A percentile compares a stretch with the other conserved stretches of the same genome.
Evolutionary conservation across 2,888 invertebrate genomes (phyloP).

Genomic region (Eupithecia subfuscata): DNA sequence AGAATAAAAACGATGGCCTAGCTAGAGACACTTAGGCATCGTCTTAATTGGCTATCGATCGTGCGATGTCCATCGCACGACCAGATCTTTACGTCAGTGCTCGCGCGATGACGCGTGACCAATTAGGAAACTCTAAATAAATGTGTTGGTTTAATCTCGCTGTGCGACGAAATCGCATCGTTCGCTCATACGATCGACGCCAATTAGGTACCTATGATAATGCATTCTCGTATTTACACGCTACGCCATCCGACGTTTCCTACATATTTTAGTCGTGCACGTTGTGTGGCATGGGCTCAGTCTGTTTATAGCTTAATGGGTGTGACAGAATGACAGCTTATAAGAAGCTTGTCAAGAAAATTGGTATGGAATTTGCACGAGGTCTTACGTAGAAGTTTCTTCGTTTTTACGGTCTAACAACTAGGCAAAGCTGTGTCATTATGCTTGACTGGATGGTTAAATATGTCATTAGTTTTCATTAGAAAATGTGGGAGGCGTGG

Average conservation of each 20-base stretch:
- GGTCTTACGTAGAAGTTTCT: not conserved
- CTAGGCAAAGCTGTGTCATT: not conserved
- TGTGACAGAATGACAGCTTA: conserved; percentile 3
- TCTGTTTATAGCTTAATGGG: not conserved
- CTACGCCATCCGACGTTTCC: not conserved
- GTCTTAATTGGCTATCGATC: no score
- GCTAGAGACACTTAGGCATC: not conserved
- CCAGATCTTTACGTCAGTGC: no score
- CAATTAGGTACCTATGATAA: no score
- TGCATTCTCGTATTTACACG: not conserved
- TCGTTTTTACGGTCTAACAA: not conserved
- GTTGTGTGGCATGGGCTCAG: not conserved
- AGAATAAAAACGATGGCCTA: not conserved
- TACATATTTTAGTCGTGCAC: not conserved
- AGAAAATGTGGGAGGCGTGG: not conserved
- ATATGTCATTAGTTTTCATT: conserved; percentile 10
- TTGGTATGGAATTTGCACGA: not conserved
- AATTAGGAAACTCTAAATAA: no score
- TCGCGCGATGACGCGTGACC: no score
- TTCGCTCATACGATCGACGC: no score
- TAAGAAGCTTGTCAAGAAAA: not conserved
- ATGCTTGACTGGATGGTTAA: not conserved
- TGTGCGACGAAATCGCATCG: no score
- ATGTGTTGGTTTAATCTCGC: no score
- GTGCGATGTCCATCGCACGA: no score